Evolutionary conservation across 1,140 invertebrate genomes (phyloP).

Genomic region (Calephelis virginiensis): DNA sequence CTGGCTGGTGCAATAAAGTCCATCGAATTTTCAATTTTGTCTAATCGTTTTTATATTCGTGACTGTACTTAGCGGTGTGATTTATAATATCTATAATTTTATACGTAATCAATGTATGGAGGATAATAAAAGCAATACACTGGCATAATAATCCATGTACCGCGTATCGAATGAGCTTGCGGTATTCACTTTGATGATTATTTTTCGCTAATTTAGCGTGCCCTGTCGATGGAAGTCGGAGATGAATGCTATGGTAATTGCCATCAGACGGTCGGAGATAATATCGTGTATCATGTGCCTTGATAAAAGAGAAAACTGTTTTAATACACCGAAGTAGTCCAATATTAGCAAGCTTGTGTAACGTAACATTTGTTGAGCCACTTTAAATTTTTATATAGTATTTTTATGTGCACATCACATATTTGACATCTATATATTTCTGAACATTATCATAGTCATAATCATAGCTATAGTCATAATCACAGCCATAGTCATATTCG

Average conservation of each 20-base stretch:
- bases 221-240: conserved; percentile 57
- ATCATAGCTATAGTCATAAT: no score
- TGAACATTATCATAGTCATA: no score
- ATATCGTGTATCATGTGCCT: background rate
- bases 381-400: no score
- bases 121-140: conserved; percentile 5
- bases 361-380: no score
- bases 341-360: no score
- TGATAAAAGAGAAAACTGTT: conserved; percentile 9
- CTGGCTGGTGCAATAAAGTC: no score
- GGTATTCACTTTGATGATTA: conserved; percentile 52
- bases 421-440: no score
- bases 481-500: no score
- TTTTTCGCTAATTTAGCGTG: conserved; percentile 76
- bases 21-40: background rate
- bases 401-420: no score
- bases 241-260: conserved; percentile 57
- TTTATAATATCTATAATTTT: conserved; percentile 14
- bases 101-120: conserved; percentile 18
- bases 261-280: conserved; percentile 29
- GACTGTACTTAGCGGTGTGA: background rate
- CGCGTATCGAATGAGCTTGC: conserved; percentile 20
- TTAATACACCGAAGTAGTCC: background rate
- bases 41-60: background rate
- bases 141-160: conserved; percentile 18